phyloP scores from a whole-genome alignment of 2,113 vertebrate species.

The Dipodomys spectabilis region DNA sequence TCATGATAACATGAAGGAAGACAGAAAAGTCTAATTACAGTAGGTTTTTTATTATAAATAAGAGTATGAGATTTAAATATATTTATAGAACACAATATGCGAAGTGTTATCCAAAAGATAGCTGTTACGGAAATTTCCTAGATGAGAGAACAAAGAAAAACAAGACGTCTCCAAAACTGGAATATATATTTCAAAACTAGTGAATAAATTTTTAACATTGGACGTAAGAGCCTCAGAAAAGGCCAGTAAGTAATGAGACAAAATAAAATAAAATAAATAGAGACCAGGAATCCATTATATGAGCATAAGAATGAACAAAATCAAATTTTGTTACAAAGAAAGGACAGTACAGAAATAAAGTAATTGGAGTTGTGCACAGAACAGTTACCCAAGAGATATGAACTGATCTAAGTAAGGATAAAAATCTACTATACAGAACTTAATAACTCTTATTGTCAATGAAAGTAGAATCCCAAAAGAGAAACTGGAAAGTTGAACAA shows the following conservation, averaged over 20 bases:
- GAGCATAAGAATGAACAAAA: constrained; percentile 60
- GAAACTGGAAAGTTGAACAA: constrained; percentile 67
- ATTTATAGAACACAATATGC: background rate
- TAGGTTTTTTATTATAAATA: background rate
- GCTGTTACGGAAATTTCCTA: background rate
- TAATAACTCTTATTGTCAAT: constrained; percentile 78
- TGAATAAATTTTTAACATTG: constrained; percentile 65
- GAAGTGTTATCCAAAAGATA: background rate
- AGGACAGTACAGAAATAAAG: constrained; percentile 69
- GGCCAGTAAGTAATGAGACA: background rate
- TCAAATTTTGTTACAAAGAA: constrained; percentile 66
- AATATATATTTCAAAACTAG: constrained; percentile 25
- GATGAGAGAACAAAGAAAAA: constrained; percentile 25
- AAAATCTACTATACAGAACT: constrained; percentile 76
- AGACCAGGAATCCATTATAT: constrained; percentile 44
- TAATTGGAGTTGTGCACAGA: constrained; percentile 71
- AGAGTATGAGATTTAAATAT: background rate
- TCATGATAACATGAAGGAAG: background rate
- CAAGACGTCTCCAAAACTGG: constrained; percentile 22
- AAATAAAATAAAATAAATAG: constrained; percentile 63
- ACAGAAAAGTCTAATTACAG: background rate
- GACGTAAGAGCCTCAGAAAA: constrained; percentile 42
- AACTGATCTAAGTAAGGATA: constrained; percentile 72
- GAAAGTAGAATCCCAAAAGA: constrained; percentile 72
- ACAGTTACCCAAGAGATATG: constrained; percentile 66